A percentile compares a stretch with the other conserved stretches of the same genome.
These are phyloP conservation scores for Neomonachus schauinslandi DNA, from an alignment of 2,113 vertebrate genomes.

Conservation along the genomic window DNA sequence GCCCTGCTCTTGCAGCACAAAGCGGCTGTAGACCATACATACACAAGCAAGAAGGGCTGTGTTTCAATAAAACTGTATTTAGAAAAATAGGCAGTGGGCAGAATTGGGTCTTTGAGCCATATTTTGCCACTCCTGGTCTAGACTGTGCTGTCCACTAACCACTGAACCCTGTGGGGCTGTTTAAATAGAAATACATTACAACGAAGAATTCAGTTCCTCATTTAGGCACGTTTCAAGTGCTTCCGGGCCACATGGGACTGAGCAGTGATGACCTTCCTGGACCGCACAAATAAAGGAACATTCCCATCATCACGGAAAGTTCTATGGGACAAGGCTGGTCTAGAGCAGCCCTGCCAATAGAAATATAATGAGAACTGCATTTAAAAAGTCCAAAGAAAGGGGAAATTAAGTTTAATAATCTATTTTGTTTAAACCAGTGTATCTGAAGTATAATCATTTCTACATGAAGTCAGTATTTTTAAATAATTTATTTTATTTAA, in stretches of 20 bases:
- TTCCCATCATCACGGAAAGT: not conserved
- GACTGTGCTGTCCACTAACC: not conserved
- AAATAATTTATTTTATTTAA: not conserved
- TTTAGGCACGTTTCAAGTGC: not conserved
- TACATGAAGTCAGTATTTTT: not conserved
- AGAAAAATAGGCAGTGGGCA: not conserved
- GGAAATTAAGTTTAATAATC: not conserved
- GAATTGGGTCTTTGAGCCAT: not conserved
- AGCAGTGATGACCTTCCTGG: not conserved
- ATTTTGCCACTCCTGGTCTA: not conserved
- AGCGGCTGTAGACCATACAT: too few relatives aligned
- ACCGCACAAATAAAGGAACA: not conserved
- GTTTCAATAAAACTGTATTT: not conserved
- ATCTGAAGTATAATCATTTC: not conserved
- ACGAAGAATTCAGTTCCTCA: not conserved
- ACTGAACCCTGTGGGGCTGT: not conserved
- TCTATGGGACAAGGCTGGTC: not conserved
- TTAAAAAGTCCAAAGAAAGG: not conserved
- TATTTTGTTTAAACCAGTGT: not conserved
- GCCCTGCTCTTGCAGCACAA: not conserved
- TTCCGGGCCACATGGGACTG: not conserved
- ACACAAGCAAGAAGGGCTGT: not conserved
- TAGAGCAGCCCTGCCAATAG: not conserved
- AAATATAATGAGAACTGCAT: not conserved
- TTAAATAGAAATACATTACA: not conserved